phyloP scores from a whole-genome alignment of 2,113 vertebrate species.

The Burhinus oedicnemus region DNA sequence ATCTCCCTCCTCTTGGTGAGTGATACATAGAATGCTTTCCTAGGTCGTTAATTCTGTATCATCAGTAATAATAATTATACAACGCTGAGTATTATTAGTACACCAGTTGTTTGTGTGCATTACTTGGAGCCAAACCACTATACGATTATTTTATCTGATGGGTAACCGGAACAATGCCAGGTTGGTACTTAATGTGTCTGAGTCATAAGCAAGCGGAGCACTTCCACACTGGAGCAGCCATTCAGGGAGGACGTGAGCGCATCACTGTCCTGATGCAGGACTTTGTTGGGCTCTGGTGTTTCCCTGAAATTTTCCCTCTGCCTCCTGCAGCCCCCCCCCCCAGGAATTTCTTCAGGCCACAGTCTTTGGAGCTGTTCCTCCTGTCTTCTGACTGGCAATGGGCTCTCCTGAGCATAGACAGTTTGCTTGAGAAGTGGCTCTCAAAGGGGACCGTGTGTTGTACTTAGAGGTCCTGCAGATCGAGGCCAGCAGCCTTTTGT shows the following conservation, averaged over 20 bases:
- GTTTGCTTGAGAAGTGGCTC: not conserved
- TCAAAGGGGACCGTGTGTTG: not conserved
- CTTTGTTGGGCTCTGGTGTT: not conserved
- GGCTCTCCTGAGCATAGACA: not conserved
- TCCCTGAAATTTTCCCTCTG: not conserved
- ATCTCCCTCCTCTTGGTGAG: not conserved
- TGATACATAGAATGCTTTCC: not conserved
- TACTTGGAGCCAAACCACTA: not conserved
- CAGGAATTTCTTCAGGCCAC: not conserved
- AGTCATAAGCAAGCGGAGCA: not conserved
- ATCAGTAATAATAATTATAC: not conserved
- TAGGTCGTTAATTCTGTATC: not conserved
- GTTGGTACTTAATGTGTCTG: not conserved
- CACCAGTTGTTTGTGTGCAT: not conserved
- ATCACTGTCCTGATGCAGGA: not conserved
- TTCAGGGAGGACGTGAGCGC: rapidly evolving
- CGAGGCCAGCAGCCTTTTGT: not conserved
- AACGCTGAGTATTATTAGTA: not conserved
- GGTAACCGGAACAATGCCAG: rapidly evolving
- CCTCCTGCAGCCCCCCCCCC: not conserved
- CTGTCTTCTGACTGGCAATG: not conserved
- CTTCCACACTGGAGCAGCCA: not conserved
- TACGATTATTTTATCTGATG: not conserved
- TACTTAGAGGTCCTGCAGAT: rapidly evolving
- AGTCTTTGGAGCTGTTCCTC: not conserved